A percentile compares a stretch with the other conserved stretches of the same genome.
Evolutionary conservation across 2,888 invertebrate species (phyloP).

Genomic region (Cacoxenus indagator): DNA sequence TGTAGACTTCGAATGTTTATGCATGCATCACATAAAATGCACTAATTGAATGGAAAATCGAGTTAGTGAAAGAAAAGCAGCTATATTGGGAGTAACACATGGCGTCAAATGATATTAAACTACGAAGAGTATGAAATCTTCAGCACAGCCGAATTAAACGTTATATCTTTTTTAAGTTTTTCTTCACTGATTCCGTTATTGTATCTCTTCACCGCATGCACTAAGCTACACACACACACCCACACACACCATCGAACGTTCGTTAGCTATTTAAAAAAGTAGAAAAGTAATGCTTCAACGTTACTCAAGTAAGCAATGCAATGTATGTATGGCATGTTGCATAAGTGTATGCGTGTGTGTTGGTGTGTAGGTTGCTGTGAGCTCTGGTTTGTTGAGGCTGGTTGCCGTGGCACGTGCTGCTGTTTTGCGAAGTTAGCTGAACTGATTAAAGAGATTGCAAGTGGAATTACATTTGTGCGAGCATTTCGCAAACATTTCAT

Average conservation of each 20-base stretch:
- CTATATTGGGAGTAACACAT: too few species aligned
- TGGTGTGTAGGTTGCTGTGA: conserved; percentile 25
- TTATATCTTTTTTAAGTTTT: too few species aligned
- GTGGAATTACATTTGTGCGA: conserved; percentile 1
- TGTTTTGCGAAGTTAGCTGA: conserved; percentile 1
- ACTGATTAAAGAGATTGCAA: conserved; percentile 15
- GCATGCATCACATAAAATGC: too few species aligned
- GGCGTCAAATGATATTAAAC: too few species aligned
- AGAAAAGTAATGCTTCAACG: conserved; percentile 10
- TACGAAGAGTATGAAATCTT: too few species aligned
- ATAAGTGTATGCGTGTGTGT: conserved; percentile 26
- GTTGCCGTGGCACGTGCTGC: neutral
- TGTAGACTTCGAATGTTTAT: too few species aligned
- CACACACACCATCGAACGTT: neutral
- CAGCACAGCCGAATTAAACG: too few species aligned
- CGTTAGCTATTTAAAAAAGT: conserved; percentile 4
- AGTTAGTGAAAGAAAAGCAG: too few species aligned
- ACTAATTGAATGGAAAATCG: too few species aligned
- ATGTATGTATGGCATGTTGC: conserved; percentile 1
- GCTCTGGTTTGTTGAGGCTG: neutral
- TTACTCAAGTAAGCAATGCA: conserved; percentile 6
- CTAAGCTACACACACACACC: neutral
- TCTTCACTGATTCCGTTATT: too few species aligned
- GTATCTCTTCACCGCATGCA: neutral
- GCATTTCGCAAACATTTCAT: neutral